A percentile compares a stretch with the other conserved stretches of the same genome.
Conservation (phyloP, 92 coral and sea anemone species). For the Actinernus sp. region DNA sequence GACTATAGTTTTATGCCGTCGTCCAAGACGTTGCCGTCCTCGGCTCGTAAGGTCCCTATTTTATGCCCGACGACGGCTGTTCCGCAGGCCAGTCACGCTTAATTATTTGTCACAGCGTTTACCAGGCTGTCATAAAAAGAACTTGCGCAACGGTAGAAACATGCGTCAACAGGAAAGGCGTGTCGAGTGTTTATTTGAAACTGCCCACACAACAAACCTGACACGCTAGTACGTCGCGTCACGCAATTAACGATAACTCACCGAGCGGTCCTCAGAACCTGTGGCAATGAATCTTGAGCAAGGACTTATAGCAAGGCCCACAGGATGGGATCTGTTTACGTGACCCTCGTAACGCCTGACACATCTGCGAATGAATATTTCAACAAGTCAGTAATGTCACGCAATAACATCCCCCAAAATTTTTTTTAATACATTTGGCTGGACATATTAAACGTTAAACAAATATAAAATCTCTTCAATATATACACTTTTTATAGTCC, state of each 20-base stretch:
- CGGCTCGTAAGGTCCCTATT: too few species aligned
- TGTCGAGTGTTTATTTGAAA: background rate
- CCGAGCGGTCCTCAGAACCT: conserved; percentile 98
- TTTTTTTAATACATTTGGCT: too few species aligned
- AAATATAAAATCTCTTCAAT: too few species aligned
- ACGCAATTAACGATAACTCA: conserved; percentile 31
- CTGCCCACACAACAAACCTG: background rate
- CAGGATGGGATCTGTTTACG: conserved; percentile 89
- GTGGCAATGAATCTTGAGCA: conserved; percentile 96
- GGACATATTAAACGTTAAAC: too few species aligned
- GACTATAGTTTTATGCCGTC: too few species aligned
- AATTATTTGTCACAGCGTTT: too few species aligned
- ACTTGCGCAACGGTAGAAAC: background rate
- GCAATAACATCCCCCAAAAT: too few species aligned
- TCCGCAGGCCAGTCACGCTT: too few species aligned
- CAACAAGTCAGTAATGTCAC: too few species aligned
- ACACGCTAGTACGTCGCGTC: background rate
- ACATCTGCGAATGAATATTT: conserved; percentile 64
- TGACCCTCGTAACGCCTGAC: conserved; percentile 97
- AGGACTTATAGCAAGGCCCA: conserved; percentile 95
- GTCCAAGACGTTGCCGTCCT: too few species aligned
- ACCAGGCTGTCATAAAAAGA: background rate
- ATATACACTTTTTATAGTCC: too few species aligned
- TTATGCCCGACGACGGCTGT: too few species aligned
- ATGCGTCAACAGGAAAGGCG: conserved; percentile 33